Conservation (phyloP, 2,888 invertebrate species). For the Pandemis corylana region DNA sequence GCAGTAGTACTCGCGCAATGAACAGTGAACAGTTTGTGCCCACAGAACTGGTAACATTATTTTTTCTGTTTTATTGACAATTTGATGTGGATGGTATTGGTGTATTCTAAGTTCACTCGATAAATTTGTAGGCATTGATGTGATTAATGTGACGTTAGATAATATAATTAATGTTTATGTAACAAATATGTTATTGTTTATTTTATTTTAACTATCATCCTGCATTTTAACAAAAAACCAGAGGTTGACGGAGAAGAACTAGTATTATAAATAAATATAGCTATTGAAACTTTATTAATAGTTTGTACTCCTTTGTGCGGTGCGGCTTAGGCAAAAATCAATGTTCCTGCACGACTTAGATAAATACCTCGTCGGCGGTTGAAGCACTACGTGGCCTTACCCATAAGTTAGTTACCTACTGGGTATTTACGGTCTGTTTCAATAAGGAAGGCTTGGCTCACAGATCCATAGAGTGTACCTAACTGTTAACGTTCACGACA, state of each 20-base stretch:
- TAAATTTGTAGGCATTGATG: slow-evolving; percentile 32
- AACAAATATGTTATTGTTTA: slow-evolving; percentile 21
- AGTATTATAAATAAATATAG: not conserved
- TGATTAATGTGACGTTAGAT: slow-evolving; percentile 34
- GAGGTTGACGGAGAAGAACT: not conserved
- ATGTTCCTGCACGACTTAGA: too few relatives aligned
- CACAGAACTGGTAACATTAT: slow-evolving; percentile 1
- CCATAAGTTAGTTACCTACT: too few relatives aligned
- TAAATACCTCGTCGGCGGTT: too few relatives aligned
- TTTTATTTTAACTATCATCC: slow-evolving; percentile 23
- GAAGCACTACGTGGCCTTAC: too few relatives aligned
- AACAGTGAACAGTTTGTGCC: not conserved
- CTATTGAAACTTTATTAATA: not conserved
- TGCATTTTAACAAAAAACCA: not conserved
- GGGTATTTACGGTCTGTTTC: too few relatives aligned
- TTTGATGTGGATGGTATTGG: slow-evolving; percentile 32
- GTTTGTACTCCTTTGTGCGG: too few relatives aligned
- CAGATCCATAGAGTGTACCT: too few relatives aligned
- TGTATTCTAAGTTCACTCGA: slow-evolving; percentile 37
- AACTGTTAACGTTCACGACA: too few relatives aligned
- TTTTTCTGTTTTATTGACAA: slow-evolving; percentile 25
- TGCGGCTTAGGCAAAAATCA: too few relatives aligned
- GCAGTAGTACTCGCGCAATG: not conserved
- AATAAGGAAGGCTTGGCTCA: too few relatives aligned
- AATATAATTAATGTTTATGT: slow-evolving; percentile 35